A percentile compares a stretch with the other conserved stretches of the same genome.
Conservation (phyloP, 2,797 vertebrate species). For the Nyctibius grandis region DNA sequence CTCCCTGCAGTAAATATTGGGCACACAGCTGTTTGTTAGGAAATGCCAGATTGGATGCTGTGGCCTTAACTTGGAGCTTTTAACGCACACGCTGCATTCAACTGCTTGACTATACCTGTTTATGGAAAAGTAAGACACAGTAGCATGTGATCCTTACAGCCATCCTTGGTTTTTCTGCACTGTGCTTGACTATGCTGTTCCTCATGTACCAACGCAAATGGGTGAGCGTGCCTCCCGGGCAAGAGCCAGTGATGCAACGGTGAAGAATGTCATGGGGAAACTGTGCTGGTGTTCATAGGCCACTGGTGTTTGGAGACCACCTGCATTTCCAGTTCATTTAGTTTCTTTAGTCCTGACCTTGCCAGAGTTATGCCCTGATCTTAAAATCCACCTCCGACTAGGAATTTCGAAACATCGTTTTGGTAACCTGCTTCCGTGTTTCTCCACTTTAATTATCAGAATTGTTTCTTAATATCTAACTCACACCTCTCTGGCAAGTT, state of each 20-base stretch:
- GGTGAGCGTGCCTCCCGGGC: accelerated
- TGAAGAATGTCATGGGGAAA: neutral
- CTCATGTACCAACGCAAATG: neutral
- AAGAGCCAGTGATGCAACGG: accelerated
- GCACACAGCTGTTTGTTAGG: neutral
- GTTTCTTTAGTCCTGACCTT: neutral
- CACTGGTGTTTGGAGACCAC: neutral
- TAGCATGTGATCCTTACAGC: neutral
- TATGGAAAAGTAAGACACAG: neutral
- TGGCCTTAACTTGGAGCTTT: neutral
- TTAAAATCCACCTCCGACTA: neutral
- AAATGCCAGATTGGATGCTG: neutral
- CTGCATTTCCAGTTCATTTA: neutral
- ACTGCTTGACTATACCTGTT: neutral
- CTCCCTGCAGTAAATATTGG: neutral
- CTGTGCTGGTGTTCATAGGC: accelerated
- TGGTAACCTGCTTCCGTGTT: neutral
- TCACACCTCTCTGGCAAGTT: neutral
- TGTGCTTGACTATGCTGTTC: accelerated
- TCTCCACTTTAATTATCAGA: neutral
- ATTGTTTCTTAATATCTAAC: neutral
- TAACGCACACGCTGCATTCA: neutral
- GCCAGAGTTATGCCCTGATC: neutral
- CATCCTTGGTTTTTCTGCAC: accelerated
- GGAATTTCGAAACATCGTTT: neutral